These are phyloP conservation scores for Phymatocera aterrima DNA, from an alignment of 2,888 invertebrate genomes.

Conservation along the genomic window DNA sequence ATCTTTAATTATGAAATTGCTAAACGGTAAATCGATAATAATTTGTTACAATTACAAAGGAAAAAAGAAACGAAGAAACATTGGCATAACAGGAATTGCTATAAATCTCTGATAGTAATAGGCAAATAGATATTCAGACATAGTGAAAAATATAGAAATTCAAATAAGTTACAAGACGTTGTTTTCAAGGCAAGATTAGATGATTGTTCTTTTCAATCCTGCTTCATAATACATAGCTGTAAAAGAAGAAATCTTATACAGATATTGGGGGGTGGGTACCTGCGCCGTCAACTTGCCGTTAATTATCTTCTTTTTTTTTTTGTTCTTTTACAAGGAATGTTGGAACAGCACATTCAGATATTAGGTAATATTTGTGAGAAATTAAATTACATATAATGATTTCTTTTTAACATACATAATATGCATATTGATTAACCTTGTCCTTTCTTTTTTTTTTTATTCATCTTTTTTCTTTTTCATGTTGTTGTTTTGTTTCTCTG, in stretches of 20 bases:
- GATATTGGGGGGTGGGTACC: no score
- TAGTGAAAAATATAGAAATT: no score
- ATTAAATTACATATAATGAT: slow-evolving; percentile 64
- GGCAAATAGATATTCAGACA: no score
- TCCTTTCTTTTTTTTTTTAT: slow-evolving; percentile 59
- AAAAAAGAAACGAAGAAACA: no score
- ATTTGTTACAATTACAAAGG: no score
- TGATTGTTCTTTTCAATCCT: background rate
- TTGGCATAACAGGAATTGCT: no score
- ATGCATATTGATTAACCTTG: slow-evolving; percentile 67
- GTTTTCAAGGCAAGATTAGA: slow-evolving; percentile 40
- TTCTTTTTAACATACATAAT: slow-evolving; percentile 62
- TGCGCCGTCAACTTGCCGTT: slow-evolving; percentile 30
- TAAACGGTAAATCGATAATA: no score
- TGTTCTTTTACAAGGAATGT: slow-evolving; percentile 71
- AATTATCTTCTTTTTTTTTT: no score
- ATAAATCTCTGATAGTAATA: no score
- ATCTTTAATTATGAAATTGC: background rate
- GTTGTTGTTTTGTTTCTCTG: background rate
- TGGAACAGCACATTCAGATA: slow-evolving; percentile 65
- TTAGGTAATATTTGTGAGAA: slow-evolving; percentile 61
- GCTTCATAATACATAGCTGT: background rate
- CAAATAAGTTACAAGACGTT: slow-evolving; percentile 44
- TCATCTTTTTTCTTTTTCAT: background rate
- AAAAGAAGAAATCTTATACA: background rate